Percentiles rank a stretch among this genome's conserved stretches.
phyloP scores from a whole-genome alignment of 2,888 invertebrate genomes.

The Lamellibrachia satsuma region DNA sequence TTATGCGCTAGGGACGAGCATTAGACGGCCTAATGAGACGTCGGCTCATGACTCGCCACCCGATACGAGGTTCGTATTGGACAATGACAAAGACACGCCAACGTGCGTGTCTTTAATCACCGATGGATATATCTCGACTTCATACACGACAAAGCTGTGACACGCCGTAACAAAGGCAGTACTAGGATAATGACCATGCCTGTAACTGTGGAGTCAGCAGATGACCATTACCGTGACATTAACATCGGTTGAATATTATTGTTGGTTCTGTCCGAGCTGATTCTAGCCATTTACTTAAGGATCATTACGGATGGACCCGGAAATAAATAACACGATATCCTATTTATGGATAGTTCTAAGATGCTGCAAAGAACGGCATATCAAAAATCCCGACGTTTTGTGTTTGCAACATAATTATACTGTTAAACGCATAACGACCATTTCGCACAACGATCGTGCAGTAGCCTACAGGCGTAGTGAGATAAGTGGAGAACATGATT shows the following conservation, averaged over 20 bases:
- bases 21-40: neutral
- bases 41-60: neutral
- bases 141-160: neutral
- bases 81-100: neutral
- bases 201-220: neutral
- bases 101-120: neutral
- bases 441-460: too few relatives aligned
- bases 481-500: too few relatives aligned
- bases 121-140: neutral
- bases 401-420: too few relatives aligned
- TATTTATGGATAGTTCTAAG: too few relatives aligned
- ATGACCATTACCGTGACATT: constrained; percentile 1
- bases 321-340: too few relatives aligned
- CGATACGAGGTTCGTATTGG: neutral
- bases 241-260: neutral
- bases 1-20: neutral
- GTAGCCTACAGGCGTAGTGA: too few relatives aligned
- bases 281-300: neutral
- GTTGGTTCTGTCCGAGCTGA: neutral
- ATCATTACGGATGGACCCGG: too few relatives aligned
- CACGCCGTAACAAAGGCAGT: neutral
- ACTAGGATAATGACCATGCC: neutral
- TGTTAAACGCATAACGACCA: too few relatives aligned
- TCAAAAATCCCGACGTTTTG: too few relatives aligned
- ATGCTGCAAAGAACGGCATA: too few relatives aligned